A percentile compares a stretch with the other conserved stretches of the same genome.
Conservation (phyloP, 1,140 invertebrate species). For the Lethrus apterus region DNA sequence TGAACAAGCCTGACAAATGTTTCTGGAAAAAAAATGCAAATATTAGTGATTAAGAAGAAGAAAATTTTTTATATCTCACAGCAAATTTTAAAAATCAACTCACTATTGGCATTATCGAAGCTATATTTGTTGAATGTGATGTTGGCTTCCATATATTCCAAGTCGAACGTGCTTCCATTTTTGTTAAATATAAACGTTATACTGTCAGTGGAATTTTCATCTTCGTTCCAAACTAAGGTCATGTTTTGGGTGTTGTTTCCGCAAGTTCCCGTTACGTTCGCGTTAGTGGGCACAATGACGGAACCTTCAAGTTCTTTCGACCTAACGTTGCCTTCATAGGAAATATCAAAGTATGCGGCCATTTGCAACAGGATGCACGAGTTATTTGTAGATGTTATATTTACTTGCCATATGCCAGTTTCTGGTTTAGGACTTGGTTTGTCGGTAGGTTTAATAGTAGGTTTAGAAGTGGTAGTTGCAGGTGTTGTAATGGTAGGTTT, state of each 20-base stretch:
- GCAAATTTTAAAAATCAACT: not conserved
- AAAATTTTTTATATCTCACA: not conserved
- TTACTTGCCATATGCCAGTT: conserved; percentile 46
- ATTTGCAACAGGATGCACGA: conserved; percentile 55
- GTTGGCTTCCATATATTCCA: conserved; percentile 22
- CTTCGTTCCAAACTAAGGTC: conserved; percentile 41
- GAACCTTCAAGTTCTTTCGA: conserved; percentile 5
- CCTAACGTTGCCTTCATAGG: conserved; percentile 40
- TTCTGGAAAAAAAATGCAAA: conserved; percentile 4
- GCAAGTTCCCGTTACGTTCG: conserved; percentile 42
- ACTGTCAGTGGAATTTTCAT: conserved; percentile 32
- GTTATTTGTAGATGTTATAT: conserved; percentile 39
- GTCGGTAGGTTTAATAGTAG: conserved; percentile 32
- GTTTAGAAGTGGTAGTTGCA: conserved; percentile 34
- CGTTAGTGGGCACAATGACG: conserved; percentile 44
- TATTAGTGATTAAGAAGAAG: not conserved
- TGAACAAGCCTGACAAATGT: conserved; percentile 16
- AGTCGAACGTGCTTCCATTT: conserved; percentile 35
- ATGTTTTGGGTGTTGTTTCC: conserved; percentile 41
- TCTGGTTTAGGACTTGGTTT: conserved; percentile 28
- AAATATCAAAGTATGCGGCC: conserved; percentile 54
- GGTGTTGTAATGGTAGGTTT: conserved; percentile 24
- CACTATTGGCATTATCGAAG: conserved; percentile 5
- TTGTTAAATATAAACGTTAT: conserved; percentile 43
- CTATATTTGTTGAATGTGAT: conserved; percentile 17